These are phyloP conservation scores for Matsumyia berberina DNA, from an alignment of 2,888 invertebrate genomes.

Conservation along the genomic window DNA sequence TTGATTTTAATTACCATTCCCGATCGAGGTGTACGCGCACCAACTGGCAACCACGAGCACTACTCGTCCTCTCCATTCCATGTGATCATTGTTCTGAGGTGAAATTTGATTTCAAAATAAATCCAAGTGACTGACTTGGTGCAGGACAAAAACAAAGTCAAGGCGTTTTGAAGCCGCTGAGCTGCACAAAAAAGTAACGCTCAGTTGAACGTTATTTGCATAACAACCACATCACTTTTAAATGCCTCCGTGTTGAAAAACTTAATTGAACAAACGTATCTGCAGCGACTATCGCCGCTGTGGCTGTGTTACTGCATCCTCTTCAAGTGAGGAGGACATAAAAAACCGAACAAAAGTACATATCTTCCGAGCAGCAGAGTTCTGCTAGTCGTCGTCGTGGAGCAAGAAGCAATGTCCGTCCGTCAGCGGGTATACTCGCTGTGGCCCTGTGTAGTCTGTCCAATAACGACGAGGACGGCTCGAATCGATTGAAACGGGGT, in stretches of 20 bases:
- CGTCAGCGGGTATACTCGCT: conserved; percentile 44
- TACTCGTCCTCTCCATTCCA: conserved; percentile 10
- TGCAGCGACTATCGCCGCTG: conserved; percentile 66
- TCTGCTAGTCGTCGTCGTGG: conserved; percentile 50
- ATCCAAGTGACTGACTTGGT: conserved; percentile 74
- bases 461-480: conserved; percentile 57
- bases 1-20: conserved; percentile 75
- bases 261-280: conserved; percentile 76
- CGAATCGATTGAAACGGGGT: conserved; percentile 76
- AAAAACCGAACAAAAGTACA: conserved; percentile 38
- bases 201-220: conserved; percentile 76
- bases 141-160: conserved; percentile 43
- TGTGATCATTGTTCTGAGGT: conserved; percentile 70
- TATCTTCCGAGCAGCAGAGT: conserved; percentile 45
- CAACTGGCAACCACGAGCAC: too few relatives aligned
- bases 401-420: conserved; percentile 66
- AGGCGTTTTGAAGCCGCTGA: conserved; percentile 55
- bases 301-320: conserved; percentile 58
- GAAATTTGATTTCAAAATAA: conserved; percentile 76
- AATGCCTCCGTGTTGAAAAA: conserved; percentile 77
- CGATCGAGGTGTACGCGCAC: conserved; percentile 59
- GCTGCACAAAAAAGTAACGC: conserved; percentile 62
- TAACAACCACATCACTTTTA: conserved; percentile 76
- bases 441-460: conserved; percentile 57
- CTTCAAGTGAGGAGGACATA: conserved; percentile 65